Evolutionary conservation across 2,797 vertebrate species (phyloP).

Genomic region (Mionectes olivaceus): DNA sequence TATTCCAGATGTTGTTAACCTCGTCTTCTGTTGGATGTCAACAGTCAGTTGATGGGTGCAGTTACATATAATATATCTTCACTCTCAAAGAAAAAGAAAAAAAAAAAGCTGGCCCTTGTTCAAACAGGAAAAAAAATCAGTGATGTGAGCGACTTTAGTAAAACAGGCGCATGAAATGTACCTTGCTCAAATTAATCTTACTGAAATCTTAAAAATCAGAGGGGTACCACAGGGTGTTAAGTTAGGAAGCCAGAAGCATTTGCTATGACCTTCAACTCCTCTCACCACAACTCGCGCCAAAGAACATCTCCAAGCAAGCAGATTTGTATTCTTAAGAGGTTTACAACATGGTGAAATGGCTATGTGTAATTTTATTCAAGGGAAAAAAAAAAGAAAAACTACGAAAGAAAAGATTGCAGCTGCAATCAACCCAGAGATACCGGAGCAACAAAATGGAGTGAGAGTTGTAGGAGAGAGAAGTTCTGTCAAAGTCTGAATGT

Average conservation of each 20-base stretch:
- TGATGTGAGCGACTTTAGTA: neutral
- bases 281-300: neutral
- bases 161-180: neutral
- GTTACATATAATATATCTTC: neutral
- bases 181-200: conserved; percentile 12
- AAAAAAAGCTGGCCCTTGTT: neutral
- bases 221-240: conserved; percentile 7
- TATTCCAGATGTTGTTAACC: conserved; percentile 56
- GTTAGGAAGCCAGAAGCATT: conserved; percentile 42
- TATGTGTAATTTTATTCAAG: neutral
- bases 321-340: conserved; percentile 27
- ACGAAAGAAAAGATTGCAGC: neutral
- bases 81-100: neutral
- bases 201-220: conserved; percentile 18
- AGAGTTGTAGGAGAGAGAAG: neutral
- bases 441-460: neutral
- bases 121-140: neutral
- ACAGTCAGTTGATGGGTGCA: neutral
- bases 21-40: neutral
- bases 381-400: too few relatives aligned
- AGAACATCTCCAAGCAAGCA: conserved; percentile 2
- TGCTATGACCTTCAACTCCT: conserved; percentile 4
- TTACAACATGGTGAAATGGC: conserved; percentile 25
- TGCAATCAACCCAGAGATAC: neutral
- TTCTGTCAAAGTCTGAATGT: neutral